These are phyloP conservation scores for Sphyrna mokarran DNA, from an alignment of 2,113 vertebrate genomes.

Conservation along the genomic window DNA sequence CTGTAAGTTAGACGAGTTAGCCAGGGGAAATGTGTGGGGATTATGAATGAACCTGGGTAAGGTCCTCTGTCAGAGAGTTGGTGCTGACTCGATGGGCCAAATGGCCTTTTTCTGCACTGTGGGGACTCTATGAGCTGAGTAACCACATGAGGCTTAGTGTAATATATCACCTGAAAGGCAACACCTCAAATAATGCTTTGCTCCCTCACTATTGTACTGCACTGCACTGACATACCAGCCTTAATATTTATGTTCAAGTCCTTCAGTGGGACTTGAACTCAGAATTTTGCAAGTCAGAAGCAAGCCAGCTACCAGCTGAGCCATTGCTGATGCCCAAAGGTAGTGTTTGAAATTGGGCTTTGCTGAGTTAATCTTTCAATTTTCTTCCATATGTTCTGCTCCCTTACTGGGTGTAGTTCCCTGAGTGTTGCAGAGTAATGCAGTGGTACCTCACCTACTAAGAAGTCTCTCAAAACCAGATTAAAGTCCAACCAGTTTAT, in stretches of 20 bases:
- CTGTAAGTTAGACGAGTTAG: too few relatives aligned
- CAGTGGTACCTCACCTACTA: background rate
- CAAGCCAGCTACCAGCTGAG: too few relatives aligned
- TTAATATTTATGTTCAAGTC: too few relatives aligned
- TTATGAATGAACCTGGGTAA: too few relatives aligned
- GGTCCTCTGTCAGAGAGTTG: too few relatives aligned
- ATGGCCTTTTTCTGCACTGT: too few relatives aligned
- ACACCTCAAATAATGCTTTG: background rate
- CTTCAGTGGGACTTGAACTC: background rate
- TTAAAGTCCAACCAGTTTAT: too few relatives aligned
- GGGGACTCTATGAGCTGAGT: too few relatives aligned
- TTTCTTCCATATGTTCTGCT: background rate
- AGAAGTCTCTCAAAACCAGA: too few relatives aligned
- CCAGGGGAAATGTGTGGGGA: too few relatives aligned
- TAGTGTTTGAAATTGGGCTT: background rate
- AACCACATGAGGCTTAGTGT: background rate
- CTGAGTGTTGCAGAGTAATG: background rate
- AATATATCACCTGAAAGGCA: background rate
- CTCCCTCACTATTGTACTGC: background rate
- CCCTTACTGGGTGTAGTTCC: background rate
- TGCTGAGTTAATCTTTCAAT: background rate
- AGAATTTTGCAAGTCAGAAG: background rate
- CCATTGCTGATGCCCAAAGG: background rate
- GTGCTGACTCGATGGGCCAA: too few relatives aligned
- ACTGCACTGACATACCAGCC: background rate